Conservation (phyloP, 2,797 vertebrate species). For the Coranthus polyacanthus region DNA sequence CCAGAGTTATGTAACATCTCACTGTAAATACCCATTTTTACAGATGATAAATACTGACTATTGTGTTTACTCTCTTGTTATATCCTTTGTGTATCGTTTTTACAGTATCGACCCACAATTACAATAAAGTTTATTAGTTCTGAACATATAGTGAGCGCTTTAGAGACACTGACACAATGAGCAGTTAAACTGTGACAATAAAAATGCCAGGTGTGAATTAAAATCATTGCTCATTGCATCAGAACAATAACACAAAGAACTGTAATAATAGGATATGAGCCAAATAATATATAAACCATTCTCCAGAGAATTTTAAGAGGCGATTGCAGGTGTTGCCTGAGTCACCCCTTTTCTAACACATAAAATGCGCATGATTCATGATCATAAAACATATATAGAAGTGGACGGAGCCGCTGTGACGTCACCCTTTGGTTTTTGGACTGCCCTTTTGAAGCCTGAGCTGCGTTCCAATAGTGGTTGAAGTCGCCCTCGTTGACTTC, state of each 20-base stretch:
- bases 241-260: conserved; percentile 7
- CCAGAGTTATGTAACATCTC: conserved; percentile 23
- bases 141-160: conserved; percentile 19
- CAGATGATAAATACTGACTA: conserved; percentile 20
- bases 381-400: too few relatives aligned
- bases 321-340: not conserved
- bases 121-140: conserved; percentile 38
- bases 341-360: not conserved
- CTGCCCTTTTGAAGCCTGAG: too few relatives aligned
- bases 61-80: conserved; percentile 8
- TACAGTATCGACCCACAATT: conserved; percentile 33
- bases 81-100: conserved; percentile 7
- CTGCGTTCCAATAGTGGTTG: too few relatives aligned
- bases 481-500: too few relatives aligned
- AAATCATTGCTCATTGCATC: conserved; percentile 18
- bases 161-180: conserved; percentile 27
- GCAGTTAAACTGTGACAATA: conserved; percentile 19
- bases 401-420: too few relatives aligned
- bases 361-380: not conserved
- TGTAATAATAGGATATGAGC: conserved; percentile 4
- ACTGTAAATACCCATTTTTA: conserved; percentile 22
- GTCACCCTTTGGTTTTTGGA: too few relatives aligned
- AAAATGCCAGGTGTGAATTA: conserved; percentile 23
- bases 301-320: conserved; percentile 7
- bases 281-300: conserved; percentile 6